Evolutionary conservation across 2,888 invertebrate genomes (phyloP), one percentile per base, ranked within the genome.

Genomic region (Tridacna gigas): DNA sequence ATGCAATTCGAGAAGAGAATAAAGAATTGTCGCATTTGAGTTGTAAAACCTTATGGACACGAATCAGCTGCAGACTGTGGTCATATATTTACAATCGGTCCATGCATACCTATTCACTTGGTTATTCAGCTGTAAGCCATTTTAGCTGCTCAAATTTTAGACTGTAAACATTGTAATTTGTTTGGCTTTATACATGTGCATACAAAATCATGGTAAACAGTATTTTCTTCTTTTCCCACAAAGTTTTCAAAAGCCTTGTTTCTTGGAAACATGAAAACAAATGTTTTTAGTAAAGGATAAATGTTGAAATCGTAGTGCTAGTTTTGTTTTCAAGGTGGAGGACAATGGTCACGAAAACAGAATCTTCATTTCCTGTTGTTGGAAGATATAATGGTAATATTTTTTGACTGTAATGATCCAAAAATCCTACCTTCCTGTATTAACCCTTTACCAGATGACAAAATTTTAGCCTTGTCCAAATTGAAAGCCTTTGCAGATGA

Each of bases 281-380:
- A 7, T 37, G 2, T 37, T 37, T 37, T 37, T 37, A 3, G 63
- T 25, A 66, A 66, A 66, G 18, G 66, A 20, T 67, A 20, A 67
- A 56, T 9, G 9, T 20, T 20, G 20, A 56, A 56, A 56, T 2
- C 7, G 37, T 37, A 37, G 37, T 28, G 13, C 28, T 66, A 28
- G 28, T 45, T 71, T 75, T 47, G 47, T 80, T 69, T 80, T 83
- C 12, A 77, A 92, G 92, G 91, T 91, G 90, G 90, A 79, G 90
- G 26, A 83, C 84, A 48, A 87, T 92, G 89, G 91, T 92, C 0
- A 79, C 78, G 0, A 81, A 82, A 26, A 89, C 91, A 48, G 87
- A 88, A 28, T 86, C 89, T 78, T 84, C 90, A 28, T 92, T 89
- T 75, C 90, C 90, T 80, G 84, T 91, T 9, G 85, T 88, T 56